Evolutionary conservation across 2,113 vertebrate genomes (phyloP).

Genomic region (Microtus richardsoni): DNA sequence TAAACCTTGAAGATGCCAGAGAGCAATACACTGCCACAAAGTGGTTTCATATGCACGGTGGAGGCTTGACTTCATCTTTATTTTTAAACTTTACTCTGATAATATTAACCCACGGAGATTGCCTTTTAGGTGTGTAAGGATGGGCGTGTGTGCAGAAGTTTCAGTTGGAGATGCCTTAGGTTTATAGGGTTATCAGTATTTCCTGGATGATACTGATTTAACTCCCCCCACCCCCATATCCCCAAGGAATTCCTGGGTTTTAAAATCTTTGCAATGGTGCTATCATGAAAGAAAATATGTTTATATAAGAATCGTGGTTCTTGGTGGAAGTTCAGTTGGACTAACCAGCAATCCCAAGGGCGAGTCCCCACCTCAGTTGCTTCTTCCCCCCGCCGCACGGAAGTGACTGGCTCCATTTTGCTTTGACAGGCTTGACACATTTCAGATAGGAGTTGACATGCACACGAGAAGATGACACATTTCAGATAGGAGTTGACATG

Average conservation of each 20-base stretch:
- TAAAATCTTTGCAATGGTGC: background rate
- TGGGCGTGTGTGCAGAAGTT: background rate
- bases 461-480: too few relatives aligned
- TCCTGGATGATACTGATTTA: background rate
- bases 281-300: background rate
- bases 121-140: background rate
- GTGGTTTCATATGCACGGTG: background rate
- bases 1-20: background rate
- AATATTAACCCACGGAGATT: background rate
- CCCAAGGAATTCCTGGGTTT: background rate
- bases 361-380: too few relatives aligned
- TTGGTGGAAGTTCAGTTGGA: background rate
- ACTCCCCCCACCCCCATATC: too few relatives aligned
- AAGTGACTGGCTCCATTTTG: background rate
- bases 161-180: background rate
- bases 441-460: background rate
- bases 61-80: background rate
- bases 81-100: background rate
- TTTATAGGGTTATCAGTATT: background rate
- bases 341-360: background rate
- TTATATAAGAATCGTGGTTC: background rate
- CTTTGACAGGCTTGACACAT: background rate
- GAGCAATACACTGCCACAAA: fast-evolving
- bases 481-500: too few relatives aligned
- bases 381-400: background rate